phyloP scores from a whole-genome alignment of 2,888 invertebrate species.

The Nipponacmea schrenckii region DNA sequence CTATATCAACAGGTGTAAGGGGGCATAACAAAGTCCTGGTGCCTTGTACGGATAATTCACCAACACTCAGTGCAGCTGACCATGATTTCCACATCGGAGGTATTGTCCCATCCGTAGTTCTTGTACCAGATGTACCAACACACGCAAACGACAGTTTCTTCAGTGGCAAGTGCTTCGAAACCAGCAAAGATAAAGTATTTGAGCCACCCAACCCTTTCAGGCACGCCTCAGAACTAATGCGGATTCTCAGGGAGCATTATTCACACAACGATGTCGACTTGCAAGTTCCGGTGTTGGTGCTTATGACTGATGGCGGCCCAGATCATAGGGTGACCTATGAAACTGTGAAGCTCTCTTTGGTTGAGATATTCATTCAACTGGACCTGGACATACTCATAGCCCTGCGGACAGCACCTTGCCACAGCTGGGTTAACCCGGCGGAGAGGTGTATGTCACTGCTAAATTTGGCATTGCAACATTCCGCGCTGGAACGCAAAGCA shows the following conservation, averaged over 20 bases:
- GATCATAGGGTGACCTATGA: conserved; percentile 29
- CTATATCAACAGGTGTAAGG: background rate
- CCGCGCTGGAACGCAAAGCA: conserved; percentile 22
- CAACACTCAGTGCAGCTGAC: conserved; percentile 17
- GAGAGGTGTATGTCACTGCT: conserved; percentile 30
- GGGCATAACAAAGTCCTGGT: background rate
- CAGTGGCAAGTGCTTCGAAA: conserved; percentile 24
- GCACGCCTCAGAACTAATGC: conserved; percentile 27
- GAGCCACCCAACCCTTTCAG: conserved; percentile 29
- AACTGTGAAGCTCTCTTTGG: conserved; percentile 23
- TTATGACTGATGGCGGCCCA: conserved; percentile 33
- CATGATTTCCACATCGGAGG: conserved; percentile 36
- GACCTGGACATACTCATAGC: conserved; percentile 30
- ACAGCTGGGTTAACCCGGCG: conserved; percentile 31
- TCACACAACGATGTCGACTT: conserved; percentile 22
- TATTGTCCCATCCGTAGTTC: conserved; percentile 33
- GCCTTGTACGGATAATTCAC: background rate
- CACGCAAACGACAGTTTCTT: conserved; percentile 27
- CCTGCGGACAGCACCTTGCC: conserved; percentile 28
- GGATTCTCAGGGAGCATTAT: conserved; percentile 20
- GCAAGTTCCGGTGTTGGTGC: conserved; percentile 23
- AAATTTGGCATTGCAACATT: conserved; percentile 31
- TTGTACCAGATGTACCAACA: conserved; percentile 23
- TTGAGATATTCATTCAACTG: conserved; percentile 25
- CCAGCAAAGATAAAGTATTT: conserved; percentile 35